phyloP scores from a whole-genome alignment of 1,140 invertebrate genomes.

The Conus betulinus region DNA sequence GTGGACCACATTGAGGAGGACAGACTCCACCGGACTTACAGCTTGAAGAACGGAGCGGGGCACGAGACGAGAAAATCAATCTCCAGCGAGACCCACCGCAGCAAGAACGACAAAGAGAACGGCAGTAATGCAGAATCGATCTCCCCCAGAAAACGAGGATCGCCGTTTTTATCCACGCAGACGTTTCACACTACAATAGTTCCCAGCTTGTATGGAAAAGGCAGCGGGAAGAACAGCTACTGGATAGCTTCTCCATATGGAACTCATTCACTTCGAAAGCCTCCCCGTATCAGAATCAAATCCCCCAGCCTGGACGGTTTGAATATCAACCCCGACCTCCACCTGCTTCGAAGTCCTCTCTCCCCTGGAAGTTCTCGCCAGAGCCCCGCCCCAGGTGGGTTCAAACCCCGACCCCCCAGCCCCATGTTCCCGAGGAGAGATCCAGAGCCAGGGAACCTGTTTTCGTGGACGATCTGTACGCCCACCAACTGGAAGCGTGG shows the following conservation, averaged over 20 bases:
- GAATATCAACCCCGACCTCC: neutral
- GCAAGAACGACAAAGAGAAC: neutral
- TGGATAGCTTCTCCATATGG: no score
- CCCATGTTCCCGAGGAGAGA: neutral
- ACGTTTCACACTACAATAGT: neutral
- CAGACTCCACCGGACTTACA: neutral
- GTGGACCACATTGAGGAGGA: neutral
- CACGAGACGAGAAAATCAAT: neutral
- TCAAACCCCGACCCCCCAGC: neutral
- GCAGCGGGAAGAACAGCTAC: no score
- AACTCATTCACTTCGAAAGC: neutral
- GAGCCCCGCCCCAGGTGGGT: neutral
- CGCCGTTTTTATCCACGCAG: neutral
- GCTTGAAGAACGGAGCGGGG: neutral
- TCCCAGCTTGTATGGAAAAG: neutral
- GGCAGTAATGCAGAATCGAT: neutral
- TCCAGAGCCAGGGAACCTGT: neutral
- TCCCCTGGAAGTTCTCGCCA: neutral
- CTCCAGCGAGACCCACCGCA: neutral
- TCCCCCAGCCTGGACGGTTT: neutral
- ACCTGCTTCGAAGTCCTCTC: neutral
- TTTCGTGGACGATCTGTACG: slow-evolving; percentile 12
- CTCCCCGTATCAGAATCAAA: neutral
- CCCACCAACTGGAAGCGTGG: slow-evolving; percentile 23
- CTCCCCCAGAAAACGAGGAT: neutral